Conservation (phyloP, 2,113 vertebrate genomes). For the Myiopsitta monachus region DNA sequence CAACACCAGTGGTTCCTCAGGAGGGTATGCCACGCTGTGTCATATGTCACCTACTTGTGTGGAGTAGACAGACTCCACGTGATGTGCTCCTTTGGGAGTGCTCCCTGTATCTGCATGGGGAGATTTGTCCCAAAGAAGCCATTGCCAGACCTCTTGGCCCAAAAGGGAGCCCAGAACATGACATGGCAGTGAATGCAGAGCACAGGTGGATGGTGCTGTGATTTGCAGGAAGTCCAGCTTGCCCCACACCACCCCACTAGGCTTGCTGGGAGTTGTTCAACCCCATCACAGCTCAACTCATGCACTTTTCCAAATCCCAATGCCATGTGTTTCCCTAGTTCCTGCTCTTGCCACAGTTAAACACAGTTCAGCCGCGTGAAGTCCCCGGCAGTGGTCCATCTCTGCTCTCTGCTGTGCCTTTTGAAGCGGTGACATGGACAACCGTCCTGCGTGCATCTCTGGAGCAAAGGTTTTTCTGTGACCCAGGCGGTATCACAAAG, state of each 20-base stretch:
- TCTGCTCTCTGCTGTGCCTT: not conserved
- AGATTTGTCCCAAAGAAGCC: not conserved
- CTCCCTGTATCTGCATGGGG: rapidly evolving
- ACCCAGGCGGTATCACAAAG: not conserved
- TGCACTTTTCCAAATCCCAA: not conserved
- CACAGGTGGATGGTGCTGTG: not conserved
- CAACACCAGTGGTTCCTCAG: not conserved
- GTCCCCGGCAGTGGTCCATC: rapidly evolving
- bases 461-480: not conserved
- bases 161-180: not conserved
- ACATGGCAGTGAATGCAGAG: not conserved
- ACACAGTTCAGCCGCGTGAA: rapidly evolving
- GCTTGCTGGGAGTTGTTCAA: not conserved
- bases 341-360: not conserved
- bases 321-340: not conserved
- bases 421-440: not conserved
- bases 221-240: not conserved
- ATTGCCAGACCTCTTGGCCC: not conserved
- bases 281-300: not conserved
- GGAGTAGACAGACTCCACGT: not conserved
- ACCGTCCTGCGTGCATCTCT: not conserved
- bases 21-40: not conserved
- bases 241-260: too few species aligned
- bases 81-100: rapidly evolving
- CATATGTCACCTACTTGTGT: not conserved